Evolutionary conservation across 1,140 invertebrate genomes (phyloP), one percentile per base, ranked within the genome.

Genomic region (Zaprionus capensis): DNA sequence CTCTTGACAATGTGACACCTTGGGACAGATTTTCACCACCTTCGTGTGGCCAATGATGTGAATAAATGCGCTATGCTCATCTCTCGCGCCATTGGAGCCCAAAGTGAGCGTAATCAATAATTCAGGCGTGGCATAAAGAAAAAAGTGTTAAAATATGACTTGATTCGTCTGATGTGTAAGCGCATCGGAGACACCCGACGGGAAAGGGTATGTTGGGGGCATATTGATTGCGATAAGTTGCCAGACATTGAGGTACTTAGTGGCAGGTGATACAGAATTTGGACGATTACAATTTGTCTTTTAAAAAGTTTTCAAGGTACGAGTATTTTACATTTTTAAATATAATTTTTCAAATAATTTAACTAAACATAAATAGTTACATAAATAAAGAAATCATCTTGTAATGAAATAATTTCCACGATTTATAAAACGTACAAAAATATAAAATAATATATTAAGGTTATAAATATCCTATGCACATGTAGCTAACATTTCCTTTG

Each of bases 91-190:
- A 75, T 66, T 69, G 71, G 26, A 49, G 9, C 38, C 24, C n/a
- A 56, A 69, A 72, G 49, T 44, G 53, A 34, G 63, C 51, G 24
- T 59, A 63, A 64, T 74, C 64, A 78, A 78, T 78, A 74, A 74
- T 46, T 78, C 41, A 78, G 55, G 41, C 36, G 44, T 57, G 49
- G 12, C 31, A 53, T 12, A 51, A 6, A 3, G 22, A 44, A 34
- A 22, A 77, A 68, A 68, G 58, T 77, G 63, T 77, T 74, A 49
- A 70, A 78, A 65, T 69, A 69, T 70, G 53, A 63, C 71, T 58
- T 56, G 67, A 62, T 46, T 64, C 55, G 14, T 31, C 6, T 63
- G 41, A 66, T 44, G 67, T 59, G 55, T 31, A 38, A 46, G 41
- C 38, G 22, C 66, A 26, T 24, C 20, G 11, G 44, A 49, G 24